phyloP scores from a whole-genome alignment of 2,113 vertebrate genomes.

The Alectura lathami region DNA sequence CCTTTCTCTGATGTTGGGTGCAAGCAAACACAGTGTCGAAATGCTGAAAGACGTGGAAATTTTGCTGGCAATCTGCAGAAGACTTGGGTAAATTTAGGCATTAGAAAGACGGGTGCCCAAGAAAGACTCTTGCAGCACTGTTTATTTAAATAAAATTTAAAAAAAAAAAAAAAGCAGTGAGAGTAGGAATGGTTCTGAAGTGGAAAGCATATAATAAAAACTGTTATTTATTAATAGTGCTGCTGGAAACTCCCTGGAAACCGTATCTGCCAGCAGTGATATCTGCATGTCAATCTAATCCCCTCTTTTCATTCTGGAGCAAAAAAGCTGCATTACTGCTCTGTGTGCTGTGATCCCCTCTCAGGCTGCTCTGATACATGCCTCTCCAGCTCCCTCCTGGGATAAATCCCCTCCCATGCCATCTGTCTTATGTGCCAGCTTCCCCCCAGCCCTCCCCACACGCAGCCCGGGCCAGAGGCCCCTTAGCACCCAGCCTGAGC shows the following conservation, averaged over 20 bases:
- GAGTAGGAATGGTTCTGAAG: background rate
- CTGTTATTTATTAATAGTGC: slow-evolving; percentile 21
- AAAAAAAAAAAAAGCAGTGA: background rate
- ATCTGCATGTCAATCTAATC: background rate
- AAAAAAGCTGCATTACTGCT: background rate
- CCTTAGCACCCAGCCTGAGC: background rate
- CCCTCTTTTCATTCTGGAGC: background rate
- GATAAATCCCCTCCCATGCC: background rate
- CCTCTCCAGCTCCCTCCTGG: background rate
- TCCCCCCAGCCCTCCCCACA: background rate
- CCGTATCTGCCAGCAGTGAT: background rate
- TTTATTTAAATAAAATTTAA: background rate
- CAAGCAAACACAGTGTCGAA: background rate
- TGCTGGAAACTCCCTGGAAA: slow-evolving; percentile 29
- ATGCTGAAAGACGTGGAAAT: background rate
- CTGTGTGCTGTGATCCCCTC: background rate
- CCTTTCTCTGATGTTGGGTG: background rate
- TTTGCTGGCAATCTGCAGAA: background rate
- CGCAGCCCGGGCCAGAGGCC: background rate
- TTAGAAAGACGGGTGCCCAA: background rate
- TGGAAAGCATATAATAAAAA: background rate
- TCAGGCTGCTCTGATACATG: background rate
- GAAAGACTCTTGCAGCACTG: background rate
- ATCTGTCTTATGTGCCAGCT: background rate
- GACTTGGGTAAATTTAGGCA: background rate